These are phyloP conservation scores for Chrysomela aeneicollis DNA, from an alignment of 2,888 invertebrate genomes.

Conservation along the genomic window DNA sequence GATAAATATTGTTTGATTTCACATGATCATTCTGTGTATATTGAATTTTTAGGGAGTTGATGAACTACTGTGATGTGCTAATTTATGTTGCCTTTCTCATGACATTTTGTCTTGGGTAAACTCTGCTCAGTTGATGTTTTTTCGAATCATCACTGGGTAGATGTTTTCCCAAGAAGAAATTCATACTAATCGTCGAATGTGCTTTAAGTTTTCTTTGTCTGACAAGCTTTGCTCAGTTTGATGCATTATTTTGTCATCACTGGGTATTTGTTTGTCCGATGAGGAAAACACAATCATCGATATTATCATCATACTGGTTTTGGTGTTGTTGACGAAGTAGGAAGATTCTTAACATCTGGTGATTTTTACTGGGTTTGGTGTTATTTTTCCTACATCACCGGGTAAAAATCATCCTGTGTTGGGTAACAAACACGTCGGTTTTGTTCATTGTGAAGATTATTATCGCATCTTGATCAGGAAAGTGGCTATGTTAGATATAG, in stretches of 20 bases:
- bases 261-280: slow-evolving; percentile 42
- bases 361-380: slow-evolving; percentile 47
- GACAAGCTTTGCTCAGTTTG: slow-evolving; percentile 36
- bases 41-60: slow-evolving; percentile 45
- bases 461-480: too few species aligned
- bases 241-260: slow-evolving; percentile 39
- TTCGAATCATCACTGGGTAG: slow-evolving; percentile 42
- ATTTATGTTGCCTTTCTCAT: slow-evolving; percentile 10
- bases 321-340: neutral
- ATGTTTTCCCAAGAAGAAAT: slow-evolving; percentile 35
- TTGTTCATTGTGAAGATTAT: too few species aligned
- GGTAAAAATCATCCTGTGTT: slow-evolving; percentile 54
- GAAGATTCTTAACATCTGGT: slow-evolving; percentile 37
- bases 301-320: neutral
- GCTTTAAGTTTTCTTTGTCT: slow-evolving; percentile 14
- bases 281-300: slow-evolving; percentile 11
- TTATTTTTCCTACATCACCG: slow-evolving; percentile 49
- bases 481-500: too few species aligned
- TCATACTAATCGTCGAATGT: slow-evolving; percentile 1
- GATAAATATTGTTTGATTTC: slow-evolving; percentile 18
- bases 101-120: slow-evolving; percentile 31
- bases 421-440: neutral
- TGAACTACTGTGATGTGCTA: slow-evolving; percentile 60
- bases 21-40: neutral
- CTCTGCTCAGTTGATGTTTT: slow-evolving; percentile 40